Percentiles rank a stretch among this genome's conserved stretches.
phyloP scores from a whole-genome alignment of 2,113 vertebrate genomes.

The Salvator merianae region DNA sequence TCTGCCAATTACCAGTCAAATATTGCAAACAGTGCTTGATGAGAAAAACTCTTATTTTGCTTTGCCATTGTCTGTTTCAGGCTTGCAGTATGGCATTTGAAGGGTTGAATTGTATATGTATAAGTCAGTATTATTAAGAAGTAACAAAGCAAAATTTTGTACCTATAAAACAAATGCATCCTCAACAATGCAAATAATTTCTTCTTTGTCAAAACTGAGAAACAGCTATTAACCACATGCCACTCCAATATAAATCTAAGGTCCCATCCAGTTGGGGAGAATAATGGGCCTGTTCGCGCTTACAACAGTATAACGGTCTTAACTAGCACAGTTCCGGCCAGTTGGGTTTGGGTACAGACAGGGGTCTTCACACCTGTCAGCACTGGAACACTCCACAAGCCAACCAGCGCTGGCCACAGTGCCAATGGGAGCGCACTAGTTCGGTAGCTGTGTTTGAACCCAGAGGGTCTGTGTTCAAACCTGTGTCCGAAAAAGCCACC shows the following conservation, averaged over 20 bases:
- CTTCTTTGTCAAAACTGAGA: conserved; percentile 25
- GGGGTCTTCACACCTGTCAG: too few relatives aligned
- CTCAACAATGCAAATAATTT: neutral
- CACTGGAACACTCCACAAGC: too few relatives aligned
- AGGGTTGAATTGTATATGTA: neutral
- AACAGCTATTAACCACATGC: neutral
- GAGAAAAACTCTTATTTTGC: neutral
- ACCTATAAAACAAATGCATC: neutral
- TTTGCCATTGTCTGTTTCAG: neutral
- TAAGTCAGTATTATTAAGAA: neutral
- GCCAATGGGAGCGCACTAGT: too few relatives aligned
- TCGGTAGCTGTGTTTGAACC: too few relatives aligned
- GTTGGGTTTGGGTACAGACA: too few relatives aligned
- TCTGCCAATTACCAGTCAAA: neutral
- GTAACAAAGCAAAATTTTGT: neutral
- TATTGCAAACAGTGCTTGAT: neutral
- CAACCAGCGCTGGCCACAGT: too few relatives aligned
- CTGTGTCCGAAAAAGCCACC: too few relatives aligned
- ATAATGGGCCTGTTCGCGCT: too few relatives aligned
- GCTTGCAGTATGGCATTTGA: rapidly evolving
- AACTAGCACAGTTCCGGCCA: too few relatives aligned
- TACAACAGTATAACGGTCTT: too few relatives aligned
- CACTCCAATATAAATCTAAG: neutral
- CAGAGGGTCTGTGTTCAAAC: too few relatives aligned
- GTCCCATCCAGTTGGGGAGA: too few relatives aligned